A percentile compares a stretch with the other conserved stretches of the same genome.
Conservation (phyloP, 2,888 invertebrate genomes). For the Spialia ferax region DNA sequence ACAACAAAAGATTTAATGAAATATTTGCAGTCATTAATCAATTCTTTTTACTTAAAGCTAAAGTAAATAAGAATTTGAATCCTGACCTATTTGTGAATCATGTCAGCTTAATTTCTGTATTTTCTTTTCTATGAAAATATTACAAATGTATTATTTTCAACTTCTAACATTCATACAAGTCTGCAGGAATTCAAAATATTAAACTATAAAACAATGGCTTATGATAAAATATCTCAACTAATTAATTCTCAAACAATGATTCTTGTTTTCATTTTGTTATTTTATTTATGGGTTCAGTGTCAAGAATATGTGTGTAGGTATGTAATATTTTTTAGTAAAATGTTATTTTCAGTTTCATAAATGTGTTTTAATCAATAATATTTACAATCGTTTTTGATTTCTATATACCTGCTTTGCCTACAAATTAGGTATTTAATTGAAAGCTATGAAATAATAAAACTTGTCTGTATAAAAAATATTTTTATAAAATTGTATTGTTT, state of each 20-base stretch:
- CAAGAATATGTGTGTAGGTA: constrained; percentile 48
- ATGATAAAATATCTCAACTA: constrained; percentile 14
- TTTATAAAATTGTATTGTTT: constrained; percentile 42
- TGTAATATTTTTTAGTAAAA: constrained; percentile 82
- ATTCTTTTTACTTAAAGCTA: not conserved
- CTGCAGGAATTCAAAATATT: constrained; percentile 17
- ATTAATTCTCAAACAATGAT: constrained; percentile 15
- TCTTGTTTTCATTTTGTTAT: constrained; percentile 15
- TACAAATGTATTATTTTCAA: constrained; percentile 15
- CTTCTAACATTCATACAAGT: not conserved
- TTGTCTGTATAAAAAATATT: constrained; percentile 39
- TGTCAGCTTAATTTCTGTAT: not conserved
- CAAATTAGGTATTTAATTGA: not conserved
- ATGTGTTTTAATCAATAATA: constrained; percentile 57
- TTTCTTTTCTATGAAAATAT: constrained; percentile 1
- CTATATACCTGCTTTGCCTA: not conserved
- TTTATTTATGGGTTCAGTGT: constrained; percentile 26
- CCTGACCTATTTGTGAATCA: not conserved
- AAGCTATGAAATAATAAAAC: constrained; percentile 34
- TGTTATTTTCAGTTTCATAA: constrained; percentile 81
- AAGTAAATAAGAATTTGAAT: not conserved
- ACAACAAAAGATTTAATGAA: not conserved
- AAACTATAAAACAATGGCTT: constrained; percentile 28
- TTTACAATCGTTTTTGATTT: not conserved
- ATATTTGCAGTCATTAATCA: not conserved